Evolutionary conservation across 2,113 vertebrate species (phyloP).

Genomic region (Orthonyx spaldingii): DNA sequence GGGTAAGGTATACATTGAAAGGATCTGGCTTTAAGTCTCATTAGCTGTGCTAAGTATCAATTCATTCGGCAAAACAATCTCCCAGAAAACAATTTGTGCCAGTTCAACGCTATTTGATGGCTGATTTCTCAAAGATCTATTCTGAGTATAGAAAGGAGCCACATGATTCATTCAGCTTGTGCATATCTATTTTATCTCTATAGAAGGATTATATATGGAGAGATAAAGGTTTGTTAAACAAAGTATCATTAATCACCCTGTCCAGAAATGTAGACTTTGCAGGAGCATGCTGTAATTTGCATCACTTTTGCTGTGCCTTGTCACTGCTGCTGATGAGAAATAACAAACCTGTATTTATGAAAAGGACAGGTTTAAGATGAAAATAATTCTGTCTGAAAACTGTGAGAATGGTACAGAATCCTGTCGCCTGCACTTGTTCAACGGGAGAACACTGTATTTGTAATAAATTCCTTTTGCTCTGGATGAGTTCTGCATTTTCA

Average conservation of each 20-base stretch:
- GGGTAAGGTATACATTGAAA: neutral
- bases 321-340: constrained; percentile 53
- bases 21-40: neutral
- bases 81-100: constrained; percentile 20
- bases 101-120: constrained; percentile 14
- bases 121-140: constrained; percentile 50
- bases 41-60: neutral
- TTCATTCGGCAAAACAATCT: constrained; percentile 36
- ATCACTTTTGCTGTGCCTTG: constrained; percentile 56
- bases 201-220: constrained; percentile 35
- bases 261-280: constrained; percentile 61
- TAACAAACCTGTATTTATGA: constrained; percentile 60
- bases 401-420: constrained; percentile 65
- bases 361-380: constrained; percentile 63
- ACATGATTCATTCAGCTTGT: constrained; percentile 50
- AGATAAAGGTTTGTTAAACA: constrained; percentile 67
- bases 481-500: constrained; percentile 81
- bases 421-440: constrained; percentile 66
- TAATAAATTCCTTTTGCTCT: constrained; percentile 84
- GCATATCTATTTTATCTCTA: constrained; percentile 48
- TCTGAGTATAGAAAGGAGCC: constrained; percentile 29
- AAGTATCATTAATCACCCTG: constrained; percentile 72
- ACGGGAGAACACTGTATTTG: constrained; percentile 79
- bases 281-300: constrained; percentile 63
- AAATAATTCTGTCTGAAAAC: constrained; percentile 67